Evolutionary conservation across 2,113 vertebrate genomes (phyloP), one percentile per base, ranked within the genome.

Genomic region (Miniopterus natalensis): DNA sequence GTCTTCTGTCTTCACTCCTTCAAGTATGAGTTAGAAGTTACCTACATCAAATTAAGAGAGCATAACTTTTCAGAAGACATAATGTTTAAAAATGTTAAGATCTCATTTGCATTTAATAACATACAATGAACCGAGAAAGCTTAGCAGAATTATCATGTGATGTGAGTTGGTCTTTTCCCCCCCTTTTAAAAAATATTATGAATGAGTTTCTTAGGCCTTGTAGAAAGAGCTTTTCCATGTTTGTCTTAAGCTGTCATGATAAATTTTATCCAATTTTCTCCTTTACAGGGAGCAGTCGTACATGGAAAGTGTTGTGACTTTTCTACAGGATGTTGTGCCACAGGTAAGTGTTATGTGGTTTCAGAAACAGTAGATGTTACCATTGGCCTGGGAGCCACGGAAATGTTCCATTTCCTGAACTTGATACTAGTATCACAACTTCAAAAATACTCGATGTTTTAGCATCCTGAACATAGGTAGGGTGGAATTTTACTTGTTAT

Each of bases 231-330:
- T 95, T 93, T 92, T 55, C 57, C 68, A 57, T 75, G 14, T 29
- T 78, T 66, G 15, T 92, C 9, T 85, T 93, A 84, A 68, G 8
- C 47, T 96, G 14, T 21, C 61, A 27, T 92, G 40, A 40, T 49
- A 55, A 42, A 61, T 95, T 94, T 90, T 89, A 42, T 70, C 74
- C 49, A 68, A 96, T 91, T 97, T 40, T n/a, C 71, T 93, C 8
- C 96, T 98, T 97, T 98, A 51, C 98, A 99, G 99, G 97, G 99
- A 99, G 25, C 99, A 99, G 98, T 99, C 99, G 0, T 99, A 99
- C 91, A 99, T 99, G 99, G 99, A 99, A 96, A 99, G 99, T 18
- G 99, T 99, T 59, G 99, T 99, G 59, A 99, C 99, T 0, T 99
- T 99, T 98, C 99, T 99, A 51, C 99, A 99, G 94, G 99, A 99